A percentile compares a stretch with the other conserved stretches of the same genome.
phyloP scores from a whole-genome alignment of 2,888 invertebrate species.

The Agrilus biguttatus region DNA sequence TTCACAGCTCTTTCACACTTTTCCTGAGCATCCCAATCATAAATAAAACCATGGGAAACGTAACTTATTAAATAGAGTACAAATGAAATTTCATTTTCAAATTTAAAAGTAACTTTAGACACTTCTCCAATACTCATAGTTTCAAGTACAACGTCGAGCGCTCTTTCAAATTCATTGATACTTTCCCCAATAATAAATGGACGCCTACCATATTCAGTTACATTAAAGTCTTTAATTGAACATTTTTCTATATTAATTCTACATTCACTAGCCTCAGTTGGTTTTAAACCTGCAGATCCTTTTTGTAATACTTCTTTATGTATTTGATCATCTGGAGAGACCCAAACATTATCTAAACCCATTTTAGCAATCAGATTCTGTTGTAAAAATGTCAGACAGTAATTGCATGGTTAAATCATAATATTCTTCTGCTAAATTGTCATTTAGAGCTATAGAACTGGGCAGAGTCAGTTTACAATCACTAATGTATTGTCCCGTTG shows the following conservation, averaged over 20 bases:
- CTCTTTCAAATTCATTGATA: constrained; percentile 31
- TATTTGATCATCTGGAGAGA: constrained; percentile 24
- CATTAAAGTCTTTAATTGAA: constrained; percentile 8
- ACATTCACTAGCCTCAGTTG: constrained; percentile 25
- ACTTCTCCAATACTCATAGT: constrained; percentile 35
- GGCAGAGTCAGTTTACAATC: constrained; percentile 25
- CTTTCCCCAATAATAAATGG: constrained; percentile 29
- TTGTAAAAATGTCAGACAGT: constrained; percentile 20
- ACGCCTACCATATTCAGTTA: constrained; percentile 11
- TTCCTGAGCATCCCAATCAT: constrained; percentile 27
- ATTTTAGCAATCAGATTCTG: constrained; percentile 26
- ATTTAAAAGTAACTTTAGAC: constrained; percentile 29
- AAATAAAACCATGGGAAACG: constrained; percentile 29
- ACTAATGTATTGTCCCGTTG: constrained; percentile 26
- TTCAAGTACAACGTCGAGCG: constrained; percentile 32
- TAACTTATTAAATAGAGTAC: constrained; percentile 27
- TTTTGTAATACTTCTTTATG: constrained; percentile 19
- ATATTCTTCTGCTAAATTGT: constrained; percentile 20
- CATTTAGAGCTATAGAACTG: constrained; percentile 20
- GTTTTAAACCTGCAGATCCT: constrained; percentile 23
- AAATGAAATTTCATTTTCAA: constrained; percentile 23
- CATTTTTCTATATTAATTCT: constrained; percentile 17
- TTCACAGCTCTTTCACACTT: constrained; percentile 29
- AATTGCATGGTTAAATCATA: constrained; percentile 24
- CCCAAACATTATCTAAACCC: constrained; percentile 11